phyloP scores from a whole-genome alignment of 30 jellyfish, hydroid and myxozoan genomes.

The Nemopilema nomurai region DNA sequence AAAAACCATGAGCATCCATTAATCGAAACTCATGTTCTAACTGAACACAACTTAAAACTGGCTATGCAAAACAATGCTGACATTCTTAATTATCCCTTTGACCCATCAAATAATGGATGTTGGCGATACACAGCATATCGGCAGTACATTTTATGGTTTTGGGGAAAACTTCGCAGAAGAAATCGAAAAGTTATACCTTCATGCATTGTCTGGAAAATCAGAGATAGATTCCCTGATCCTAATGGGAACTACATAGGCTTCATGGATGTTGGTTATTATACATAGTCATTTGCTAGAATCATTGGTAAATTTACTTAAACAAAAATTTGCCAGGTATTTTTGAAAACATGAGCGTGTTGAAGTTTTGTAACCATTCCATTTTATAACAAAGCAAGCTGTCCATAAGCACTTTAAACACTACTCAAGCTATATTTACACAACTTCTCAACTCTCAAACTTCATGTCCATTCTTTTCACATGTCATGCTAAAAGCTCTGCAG shows the following conservation, averaged over 20 bases:
- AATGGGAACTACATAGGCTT: neutral
- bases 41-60: constrained; percentile 9
- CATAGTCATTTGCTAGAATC: neutral
- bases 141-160: constrained; percentile 44
- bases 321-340: neutral
- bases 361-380: neutral
- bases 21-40: neutral
- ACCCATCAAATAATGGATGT: constrained; percentile 33
- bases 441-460: constrained; percentile 7
- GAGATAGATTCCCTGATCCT: constrained; percentile 16
- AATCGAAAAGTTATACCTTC: constrained; percentile 57
- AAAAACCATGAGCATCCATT: constrained; percentile 12
- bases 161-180: constrained; percentile 54
- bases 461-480: constrained; percentile 15
- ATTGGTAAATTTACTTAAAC: neutral
- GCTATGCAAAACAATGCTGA: constrained; percentile 33
- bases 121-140: constrained; percentile 51
- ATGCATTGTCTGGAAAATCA: constrained; percentile 5
- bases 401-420: neutral
- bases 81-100: constrained; percentile 16
- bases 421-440: neutral
- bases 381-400: neutral
- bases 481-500: constrained; percentile 17
- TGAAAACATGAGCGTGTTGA: neutral
- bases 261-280: neutral